Percentiles rank a stretch among this genome's conserved stretches.
Conservation (phyloP, 1,140 invertebrate genomes). For the Drosophila tsacasi region DNA sequence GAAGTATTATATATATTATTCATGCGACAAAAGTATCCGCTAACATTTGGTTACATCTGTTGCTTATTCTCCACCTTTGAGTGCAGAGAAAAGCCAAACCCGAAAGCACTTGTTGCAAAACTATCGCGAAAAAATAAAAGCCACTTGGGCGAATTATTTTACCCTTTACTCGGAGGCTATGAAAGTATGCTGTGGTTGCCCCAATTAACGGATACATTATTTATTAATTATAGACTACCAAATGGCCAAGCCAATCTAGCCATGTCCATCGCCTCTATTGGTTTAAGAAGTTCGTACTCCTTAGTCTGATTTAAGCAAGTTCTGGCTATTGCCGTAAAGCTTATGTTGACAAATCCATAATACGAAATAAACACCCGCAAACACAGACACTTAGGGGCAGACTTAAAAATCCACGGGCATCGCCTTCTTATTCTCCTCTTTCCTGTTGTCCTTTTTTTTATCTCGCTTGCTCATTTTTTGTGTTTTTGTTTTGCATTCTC, state of each 20-base stretch:
- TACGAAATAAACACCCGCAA: slow-evolving; percentile 27
- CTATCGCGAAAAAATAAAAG: slow-evolving; percentile 5
- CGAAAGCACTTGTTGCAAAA: slow-evolving; percentile 67
- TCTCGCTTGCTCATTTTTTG: slow-evolving; percentile 74
- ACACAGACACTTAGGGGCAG: slow-evolving; percentile 32
- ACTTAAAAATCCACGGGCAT: slow-evolving; percentile 60
- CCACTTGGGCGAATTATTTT: not conserved
- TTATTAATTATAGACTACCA: not conserved
- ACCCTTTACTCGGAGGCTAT: not conserved
- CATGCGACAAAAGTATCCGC: slow-evolving; percentile 10
- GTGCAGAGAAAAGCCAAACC: slow-evolving; percentile 8
- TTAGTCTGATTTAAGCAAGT: slow-evolving; percentile 15
- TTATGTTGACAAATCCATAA: slow-evolving; percentile 37
- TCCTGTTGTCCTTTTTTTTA: slow-evolving; percentile 62
- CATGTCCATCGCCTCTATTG: not conserved
- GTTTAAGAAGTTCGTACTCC: not conserved
- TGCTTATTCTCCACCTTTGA: slow-evolving; percentile 13
- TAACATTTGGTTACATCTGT: slow-evolving; percentile 18
- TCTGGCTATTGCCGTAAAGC: not conserved
- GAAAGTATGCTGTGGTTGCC: not conserved
- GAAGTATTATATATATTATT: slow-evolving; percentile 11
- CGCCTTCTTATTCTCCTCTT: slow-evolving; percentile 27
- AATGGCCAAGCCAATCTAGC: not conserved
- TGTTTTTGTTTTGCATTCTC: slow-evolving; percentile 68
- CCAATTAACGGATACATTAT: not conserved